These are phyloP conservation scores for Pantherophis alleghaniensis DNA, from an alignment of 2,797 vertebrate genomes.

Conservation along the genomic window DNA sequence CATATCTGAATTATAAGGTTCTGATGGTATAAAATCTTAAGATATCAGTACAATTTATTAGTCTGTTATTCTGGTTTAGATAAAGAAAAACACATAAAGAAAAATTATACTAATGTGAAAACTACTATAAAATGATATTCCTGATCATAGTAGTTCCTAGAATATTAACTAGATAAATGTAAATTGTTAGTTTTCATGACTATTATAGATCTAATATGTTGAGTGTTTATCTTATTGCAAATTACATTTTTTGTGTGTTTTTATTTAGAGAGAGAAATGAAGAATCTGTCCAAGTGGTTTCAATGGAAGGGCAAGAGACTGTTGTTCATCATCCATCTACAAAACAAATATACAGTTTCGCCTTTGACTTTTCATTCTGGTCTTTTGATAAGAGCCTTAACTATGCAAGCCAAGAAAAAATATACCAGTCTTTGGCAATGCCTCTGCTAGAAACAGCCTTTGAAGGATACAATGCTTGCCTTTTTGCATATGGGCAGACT, in stretches of 20 bases:
- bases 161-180: not conserved
- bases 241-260: not conserved
- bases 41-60: not conserved
- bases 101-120: not conserved
- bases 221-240: not conserved
- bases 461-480: slow-evolving; percentile 92
- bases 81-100: not conserved
- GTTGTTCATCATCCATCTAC: slow-evolving; percentile 80
- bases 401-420: slow-evolving; percentile 81
- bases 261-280: slow-evolving; percentile 82
- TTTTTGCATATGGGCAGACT: slow-evolving; percentile 96
- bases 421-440: slow-evolving; percentile 83
- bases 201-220: not conserved
- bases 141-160: not conserved
- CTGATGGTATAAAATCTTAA: not conserved
- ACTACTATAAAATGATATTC: not conserved
- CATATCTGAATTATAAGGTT: not conserved
- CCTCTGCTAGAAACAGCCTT: slow-evolving; percentile 89
- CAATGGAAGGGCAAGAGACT: slow-evolving; percentile 80
- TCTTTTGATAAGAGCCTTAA: slow-evolving; percentile 79
- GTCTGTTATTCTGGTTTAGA: not conserved
- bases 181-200: not conserved
- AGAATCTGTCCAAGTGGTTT: slow-evolving; percentile 78
- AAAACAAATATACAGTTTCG: slow-evolving; percentile 83
- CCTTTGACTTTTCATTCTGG: slow-evolving; percentile 88